Percentiles rank a stretch among this genome's conserved stretches.
These are phyloP conservation scores for Myiagra hebetior DNA, from an alignment of 2,113 vertebrate species.

Conservation along the genomic window DNA sequence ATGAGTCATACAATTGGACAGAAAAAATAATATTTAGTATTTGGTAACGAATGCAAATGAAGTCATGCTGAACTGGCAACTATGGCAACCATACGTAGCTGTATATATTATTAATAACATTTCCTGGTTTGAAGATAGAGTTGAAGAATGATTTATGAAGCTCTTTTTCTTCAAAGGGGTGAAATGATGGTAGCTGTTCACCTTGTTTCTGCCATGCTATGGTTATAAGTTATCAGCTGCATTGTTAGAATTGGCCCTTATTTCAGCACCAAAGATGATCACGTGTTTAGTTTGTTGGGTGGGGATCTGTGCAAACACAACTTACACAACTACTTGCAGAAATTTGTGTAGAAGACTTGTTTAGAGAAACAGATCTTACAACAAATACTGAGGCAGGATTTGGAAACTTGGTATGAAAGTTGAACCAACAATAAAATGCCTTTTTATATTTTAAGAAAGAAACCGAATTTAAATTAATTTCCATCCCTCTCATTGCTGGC, in stretches of 20 bases:
- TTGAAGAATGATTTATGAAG: not conserved
- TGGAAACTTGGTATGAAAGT: not conserved
- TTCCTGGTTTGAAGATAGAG: not conserved
- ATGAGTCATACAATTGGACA: not conserved
- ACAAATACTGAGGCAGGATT: not conserved
- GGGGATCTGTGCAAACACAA: not conserved
- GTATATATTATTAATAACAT: not conserved
- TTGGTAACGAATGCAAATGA: not conserved
- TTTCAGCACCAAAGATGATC: not conserved
- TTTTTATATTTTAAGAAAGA: not conserved
- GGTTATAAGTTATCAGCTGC: not conserved
- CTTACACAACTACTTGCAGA: not conserved
- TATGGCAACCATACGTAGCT: not conserved
- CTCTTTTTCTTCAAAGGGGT: not conserved
- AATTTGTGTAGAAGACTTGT: not conserved
- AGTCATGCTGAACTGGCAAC: not conserved
- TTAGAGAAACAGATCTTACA: not conserved
- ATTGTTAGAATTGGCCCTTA: not conserved
- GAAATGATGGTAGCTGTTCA: not conserved
- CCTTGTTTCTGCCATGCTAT: not conserved
- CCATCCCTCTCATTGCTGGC: not conserved
- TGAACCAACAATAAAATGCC: not conserved
- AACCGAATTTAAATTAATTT: not conserved
- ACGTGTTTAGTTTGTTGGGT: not conserved
- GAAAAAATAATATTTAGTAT: not conserved